These are phyloP conservation scores for Orthosia cruda DNA, from an alignment of 2,888 invertebrate genomes.

Conservation along the genomic window DNA sequence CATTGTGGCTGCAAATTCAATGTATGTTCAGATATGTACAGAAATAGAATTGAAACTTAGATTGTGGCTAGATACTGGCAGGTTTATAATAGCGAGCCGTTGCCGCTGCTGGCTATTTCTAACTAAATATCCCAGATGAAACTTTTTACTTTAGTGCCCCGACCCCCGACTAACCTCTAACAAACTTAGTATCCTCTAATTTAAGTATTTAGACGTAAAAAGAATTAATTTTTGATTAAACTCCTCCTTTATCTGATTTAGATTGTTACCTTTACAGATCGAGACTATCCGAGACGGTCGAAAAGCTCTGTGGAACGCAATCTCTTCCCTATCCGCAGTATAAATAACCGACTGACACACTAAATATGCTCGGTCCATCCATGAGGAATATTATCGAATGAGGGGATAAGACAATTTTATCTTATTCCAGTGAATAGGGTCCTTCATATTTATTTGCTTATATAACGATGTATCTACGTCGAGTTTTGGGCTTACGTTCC, in stretches of 20 bases:
- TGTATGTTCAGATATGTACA: constrained; percentile 85
- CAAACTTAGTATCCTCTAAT: constrained; percentile 22
- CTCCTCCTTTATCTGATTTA: constrained; percentile 10
- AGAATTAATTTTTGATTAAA: constrained; percentile 12
- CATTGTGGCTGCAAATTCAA: constrained; percentile 84
- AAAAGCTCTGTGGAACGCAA: constrained; percentile 7
- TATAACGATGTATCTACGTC: constrained; percentile 58
- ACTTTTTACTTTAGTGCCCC: constrained; percentile 40
- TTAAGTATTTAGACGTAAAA: constrained; percentile 28
- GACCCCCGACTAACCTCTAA: constrained; percentile 17
- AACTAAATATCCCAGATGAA: constrained; percentile 49
- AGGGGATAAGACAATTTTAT: constrained; percentile 38
- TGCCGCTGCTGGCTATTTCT: constrained; percentile 56
- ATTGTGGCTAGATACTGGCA: constrained; percentile 80
- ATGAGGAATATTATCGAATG: constrained; percentile 45
- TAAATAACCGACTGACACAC: constrained; percentile 29
- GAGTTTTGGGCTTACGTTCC: constrained; percentile 47
- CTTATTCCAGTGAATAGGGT: constrained; percentile 51
- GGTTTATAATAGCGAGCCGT: constrained; percentile 72
- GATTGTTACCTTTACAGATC: constrained; percentile 5
- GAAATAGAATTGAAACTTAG: constrained; percentile 85
- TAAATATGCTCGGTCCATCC: constrained; percentile 29
- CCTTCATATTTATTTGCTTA: constrained; percentile 68
- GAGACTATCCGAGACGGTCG: background rate
- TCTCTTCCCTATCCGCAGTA: background rate